These are phyloP conservation scores for Campoplex capitator DNA, from an alignment of 2,888 invertebrate genomes.

Conservation along the genomic window DNA sequence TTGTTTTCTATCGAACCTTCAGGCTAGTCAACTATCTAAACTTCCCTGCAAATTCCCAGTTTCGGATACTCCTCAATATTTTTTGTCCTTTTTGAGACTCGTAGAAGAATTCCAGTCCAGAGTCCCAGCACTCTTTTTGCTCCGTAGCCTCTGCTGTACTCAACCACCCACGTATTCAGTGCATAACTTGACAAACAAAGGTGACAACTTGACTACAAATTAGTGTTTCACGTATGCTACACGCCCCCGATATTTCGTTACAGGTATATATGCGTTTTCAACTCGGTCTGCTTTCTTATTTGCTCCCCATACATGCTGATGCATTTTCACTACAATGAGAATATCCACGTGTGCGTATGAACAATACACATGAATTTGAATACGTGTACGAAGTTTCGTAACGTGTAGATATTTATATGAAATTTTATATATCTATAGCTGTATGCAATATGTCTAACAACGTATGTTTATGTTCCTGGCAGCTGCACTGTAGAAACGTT, in stretches of 20 bases:
- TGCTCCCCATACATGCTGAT: slow-evolving; percentile 41
- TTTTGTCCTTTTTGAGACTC: not conserved
- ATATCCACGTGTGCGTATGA: not conserved
- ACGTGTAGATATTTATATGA: slow-evolving; percentile 18
- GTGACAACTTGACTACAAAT: slow-evolving; percentile 84
- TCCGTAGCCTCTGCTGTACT: slow-evolving; percentile 79
- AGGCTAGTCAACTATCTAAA: not conserved
- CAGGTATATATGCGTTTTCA: not conserved
- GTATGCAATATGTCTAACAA: slow-evolving; percentile 62
- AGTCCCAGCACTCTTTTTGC: not conserved
- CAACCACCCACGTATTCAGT: slow-evolving; percentile 84
- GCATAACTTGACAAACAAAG: slow-evolving; percentile 82
- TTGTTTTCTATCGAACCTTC: not conserved
- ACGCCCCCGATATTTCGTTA: slow-evolving; percentile 68
- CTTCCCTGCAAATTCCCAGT: not conserved
- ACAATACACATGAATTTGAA: slow-evolving; percentile 14
- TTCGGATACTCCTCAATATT: not conserved
- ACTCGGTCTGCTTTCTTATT: slow-evolving; percentile 30
- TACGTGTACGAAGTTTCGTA: slow-evolving; percentile 6
- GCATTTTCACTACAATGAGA: slow-evolving; percentile 47
- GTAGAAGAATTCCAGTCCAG: not conserved
- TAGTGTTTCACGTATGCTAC: slow-evolving; percentile 81
- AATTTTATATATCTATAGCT: slow-evolving; percentile 22
- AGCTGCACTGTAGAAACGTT: slow-evolving; percentile 81
- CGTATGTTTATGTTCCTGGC: slow-evolving; percentile 83